Base-by-base conservation (phyloP, 2,113 vertebrate species). In the Pelvicachromis taeniatus region DNA sequence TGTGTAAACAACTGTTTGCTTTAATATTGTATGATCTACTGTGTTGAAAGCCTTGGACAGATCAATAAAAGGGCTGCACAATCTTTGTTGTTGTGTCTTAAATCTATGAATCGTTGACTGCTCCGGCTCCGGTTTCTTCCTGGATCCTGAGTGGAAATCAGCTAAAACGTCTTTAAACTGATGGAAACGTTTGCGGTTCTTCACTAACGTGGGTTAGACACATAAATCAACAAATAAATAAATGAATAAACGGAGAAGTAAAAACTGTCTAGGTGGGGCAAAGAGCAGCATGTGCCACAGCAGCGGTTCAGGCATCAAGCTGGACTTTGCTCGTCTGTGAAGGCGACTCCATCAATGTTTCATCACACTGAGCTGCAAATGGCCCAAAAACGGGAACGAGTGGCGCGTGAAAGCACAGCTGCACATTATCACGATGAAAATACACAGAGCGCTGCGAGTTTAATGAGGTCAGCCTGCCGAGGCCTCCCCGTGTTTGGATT, bases 261-360 rank as follows among this genome's bases (percentile, higher is more conserved):
- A 40, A 17, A 26, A 13, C 63, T 5, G 38, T 12, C 19, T 0
- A 38, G 6, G 0, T 35, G 40, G 9, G 13, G 50, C 33, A 11
- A 58, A 38, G 78, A 53, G 52, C 50, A 13, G 77, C 11, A 16
- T 16, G 55, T 53, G 5, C 54, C 7, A 6, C 6, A 55, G 48
- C 53, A 16, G 59, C 29, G 1, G 0, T 52, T n/a, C 19, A 8
- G 48, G 35, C 52, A 29, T 50, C 2, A 10, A 35, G 31, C 3
- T 81, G 90, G 70, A 91, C 87, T 89, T 89, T 91, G 87, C 9
- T 81, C 85, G 7, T 70, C 16, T 29, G 38, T 1, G 1, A 73
- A 5, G 31, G 81, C 16, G 6, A 7, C n/a, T 52, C 9, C 19
- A 4, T 75, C 29, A 82, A 61, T 63, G 53, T 83, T 80, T 77